phyloP scores from a whole-genome alignment of 2,888 invertebrate species.

The Pyrrhosoma nymphula region DNA sequence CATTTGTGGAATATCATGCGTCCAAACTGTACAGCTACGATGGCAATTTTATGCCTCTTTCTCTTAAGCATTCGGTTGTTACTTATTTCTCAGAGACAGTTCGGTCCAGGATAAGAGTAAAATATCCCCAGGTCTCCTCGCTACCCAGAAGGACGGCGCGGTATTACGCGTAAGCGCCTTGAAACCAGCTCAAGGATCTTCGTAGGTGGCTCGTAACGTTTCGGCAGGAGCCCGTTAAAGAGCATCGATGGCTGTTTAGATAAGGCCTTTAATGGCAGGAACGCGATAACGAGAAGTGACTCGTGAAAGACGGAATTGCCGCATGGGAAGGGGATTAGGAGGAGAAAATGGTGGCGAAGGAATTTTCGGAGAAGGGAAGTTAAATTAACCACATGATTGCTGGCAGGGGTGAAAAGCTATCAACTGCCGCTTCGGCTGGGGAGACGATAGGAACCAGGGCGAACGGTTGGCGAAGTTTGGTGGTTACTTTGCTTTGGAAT shows the following conservation, averaged over 20 bases:
- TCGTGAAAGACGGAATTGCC: slow-evolving; percentile 13
- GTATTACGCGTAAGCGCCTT: background rate
- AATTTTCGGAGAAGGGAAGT: background rate
- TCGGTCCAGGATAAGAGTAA: background rate
- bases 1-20: too few species aligned
- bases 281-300: background rate
- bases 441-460: background rate
- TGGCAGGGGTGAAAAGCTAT: background rate
- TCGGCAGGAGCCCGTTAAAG: background rate
- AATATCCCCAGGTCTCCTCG: background rate
- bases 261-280: background rate
- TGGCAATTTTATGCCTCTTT: too few species aligned
- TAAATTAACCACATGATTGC: slow-evolving; percentile 28
- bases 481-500: too few species aligned
- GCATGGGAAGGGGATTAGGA: background rate
- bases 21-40: too few species aligned
- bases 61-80: too few species aligned
- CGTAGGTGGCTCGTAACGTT: background rate
- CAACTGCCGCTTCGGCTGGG: background rate
- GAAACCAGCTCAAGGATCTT: background rate
- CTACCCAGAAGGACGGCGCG: background rate
- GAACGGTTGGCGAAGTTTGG: too few species aligned
- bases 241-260: background rate
- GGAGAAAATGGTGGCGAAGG: background rate
- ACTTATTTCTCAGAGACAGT: too few species aligned